A percentile compares a stretch with the other conserved stretches of the same genome.
These are phyloP conservation scores for Drosophila mayaguana DNA, from an alignment of 2,888 invertebrate species.

Conservation along the genomic window DNA sequence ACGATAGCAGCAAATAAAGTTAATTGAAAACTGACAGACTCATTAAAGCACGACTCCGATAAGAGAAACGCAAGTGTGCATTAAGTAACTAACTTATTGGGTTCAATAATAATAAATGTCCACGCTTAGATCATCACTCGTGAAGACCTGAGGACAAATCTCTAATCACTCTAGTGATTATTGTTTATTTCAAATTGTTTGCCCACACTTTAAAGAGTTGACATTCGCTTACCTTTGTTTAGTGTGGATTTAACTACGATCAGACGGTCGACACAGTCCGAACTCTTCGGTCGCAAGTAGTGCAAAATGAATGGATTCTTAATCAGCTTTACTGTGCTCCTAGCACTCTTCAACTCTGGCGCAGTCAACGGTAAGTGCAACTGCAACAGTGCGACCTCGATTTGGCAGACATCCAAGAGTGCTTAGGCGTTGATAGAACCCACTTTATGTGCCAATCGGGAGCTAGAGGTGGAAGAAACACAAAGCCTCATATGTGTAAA, in stretches of 20 bases:
- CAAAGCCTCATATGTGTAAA: too few relatives aligned
- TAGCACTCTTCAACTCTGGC: slow-evolving; percentile 44
- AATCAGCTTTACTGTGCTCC: slow-evolving; percentile 43
- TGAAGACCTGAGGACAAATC: slow-evolving; percentile 35
- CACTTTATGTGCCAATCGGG: slow-evolving; percentile 40
- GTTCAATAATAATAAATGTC: slow-evolving; percentile 23
- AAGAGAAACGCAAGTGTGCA: slow-evolving; percentile 19
- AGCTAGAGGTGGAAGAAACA: background rate
- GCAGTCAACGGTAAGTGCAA: slow-evolving; percentile 62
- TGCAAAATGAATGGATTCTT: slow-evolving; percentile 57
- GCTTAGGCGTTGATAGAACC: background rate
- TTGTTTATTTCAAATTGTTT: background rate
- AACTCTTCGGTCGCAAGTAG: slow-evolving; percentile 50
- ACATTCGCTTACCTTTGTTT: slow-evolving; percentile 52
- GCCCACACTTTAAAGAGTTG: slow-evolving; percentile 50
- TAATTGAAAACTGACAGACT: slow-evolving; percentile 7
- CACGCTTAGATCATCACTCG: slow-evolving; percentile 26
- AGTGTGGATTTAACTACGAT: slow-evolving; percentile 20
- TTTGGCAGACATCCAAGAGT: slow-evolving; percentile 33
- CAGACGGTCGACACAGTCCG: slow-evolving; percentile 57
- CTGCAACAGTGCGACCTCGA: slow-evolving; percentile 29
- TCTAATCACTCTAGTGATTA: slow-evolving; percentile 1
- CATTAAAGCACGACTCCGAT: slow-evolving; percentile 22
- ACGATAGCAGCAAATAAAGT: slow-evolving; percentile 2
- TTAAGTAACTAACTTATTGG: slow-evolving; percentile 29